Conservation (phyloP, 2,888 invertebrate species). For the Achlya flavicornis region DNA sequence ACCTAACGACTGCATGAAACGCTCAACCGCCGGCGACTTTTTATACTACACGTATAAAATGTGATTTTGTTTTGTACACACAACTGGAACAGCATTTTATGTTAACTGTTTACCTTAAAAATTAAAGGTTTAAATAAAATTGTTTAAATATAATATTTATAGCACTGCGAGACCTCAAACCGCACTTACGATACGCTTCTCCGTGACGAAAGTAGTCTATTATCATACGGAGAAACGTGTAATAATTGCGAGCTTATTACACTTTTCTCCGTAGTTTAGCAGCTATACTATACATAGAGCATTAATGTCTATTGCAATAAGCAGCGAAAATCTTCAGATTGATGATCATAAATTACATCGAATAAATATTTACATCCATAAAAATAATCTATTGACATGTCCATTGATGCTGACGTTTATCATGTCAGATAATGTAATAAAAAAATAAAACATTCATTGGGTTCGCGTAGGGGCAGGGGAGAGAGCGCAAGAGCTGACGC, state of each 20-base stretch:
- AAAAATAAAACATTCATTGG: constrained; percentile 47
- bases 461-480: constrained; percentile 22
- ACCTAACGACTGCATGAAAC: constrained; percentile 60
- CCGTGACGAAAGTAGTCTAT: too few relatives aligned
- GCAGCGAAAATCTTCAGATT: background rate
- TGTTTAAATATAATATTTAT: too few relatives aligned
- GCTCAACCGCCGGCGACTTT: constrained; percentile 38
- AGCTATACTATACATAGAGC: too few relatives aligned
- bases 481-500: constrained; percentile 31
- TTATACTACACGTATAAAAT: constrained; percentile 43
- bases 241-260: too few relatives aligned
- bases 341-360: background rate
- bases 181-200: too few relatives aligned
- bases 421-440: constrained; percentile 35
- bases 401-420: constrained; percentile 8
- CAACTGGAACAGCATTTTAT: background rate
- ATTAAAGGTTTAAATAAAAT: background rate
- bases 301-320: background rate
- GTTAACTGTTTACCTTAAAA: background rate
- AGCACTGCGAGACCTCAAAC: too few relatives aligned
- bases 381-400: background rate
- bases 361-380: too few relatives aligned
- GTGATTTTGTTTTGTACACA: constrained; percentile 31
- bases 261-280: too few relatives aligned
- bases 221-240: too few relatives aligned